Conservation (phyloP, 2,888 invertebrate species). For the Dynastes maya region DNA sequence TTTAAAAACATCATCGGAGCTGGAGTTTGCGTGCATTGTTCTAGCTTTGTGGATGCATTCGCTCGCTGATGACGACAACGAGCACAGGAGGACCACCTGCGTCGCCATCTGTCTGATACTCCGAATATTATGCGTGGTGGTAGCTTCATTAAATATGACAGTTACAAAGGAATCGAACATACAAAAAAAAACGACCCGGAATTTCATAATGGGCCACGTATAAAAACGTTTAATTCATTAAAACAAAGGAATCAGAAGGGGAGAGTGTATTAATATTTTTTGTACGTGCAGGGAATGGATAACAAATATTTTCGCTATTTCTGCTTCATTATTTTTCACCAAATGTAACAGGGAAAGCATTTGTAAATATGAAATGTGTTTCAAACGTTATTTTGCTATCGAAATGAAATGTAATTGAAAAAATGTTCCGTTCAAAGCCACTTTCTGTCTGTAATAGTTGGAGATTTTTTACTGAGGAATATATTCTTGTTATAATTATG, state of each 20-base stretch:
- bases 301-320: too few species aligned
- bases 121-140: slow-evolving; percentile 20
- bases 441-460: too few species aligned
- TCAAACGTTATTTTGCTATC: too few species aligned
- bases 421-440: too few species aligned
- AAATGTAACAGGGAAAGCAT: too few species aligned
- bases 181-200: background rate
- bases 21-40: slow-evolving; percentile 32
- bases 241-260: background rate
- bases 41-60: slow-evolving; percentile 25
- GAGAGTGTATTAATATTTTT: background rate
- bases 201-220: background rate
- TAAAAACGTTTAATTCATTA: slow-evolving; percentile 8
- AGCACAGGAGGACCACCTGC: slow-evolving; percentile 36
- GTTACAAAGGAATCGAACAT: slow-evolving; percentile 17
- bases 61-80: slow-evolving; percentile 14
- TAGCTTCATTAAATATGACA: slow-evolving; percentile 43
- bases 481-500: too few species aligned
- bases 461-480: too few species aligned
- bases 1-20: background rate
- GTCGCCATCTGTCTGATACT: slow-evolving; percentile 27
- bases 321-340: too few species aligned
- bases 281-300: background rate
- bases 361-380: too few species aligned
- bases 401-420: too few species aligned